These are phyloP conservation scores for Pseudolycoriella hygida DNA, from an alignment of 2,888 invertebrate species.

Conservation along the genomic window DNA sequence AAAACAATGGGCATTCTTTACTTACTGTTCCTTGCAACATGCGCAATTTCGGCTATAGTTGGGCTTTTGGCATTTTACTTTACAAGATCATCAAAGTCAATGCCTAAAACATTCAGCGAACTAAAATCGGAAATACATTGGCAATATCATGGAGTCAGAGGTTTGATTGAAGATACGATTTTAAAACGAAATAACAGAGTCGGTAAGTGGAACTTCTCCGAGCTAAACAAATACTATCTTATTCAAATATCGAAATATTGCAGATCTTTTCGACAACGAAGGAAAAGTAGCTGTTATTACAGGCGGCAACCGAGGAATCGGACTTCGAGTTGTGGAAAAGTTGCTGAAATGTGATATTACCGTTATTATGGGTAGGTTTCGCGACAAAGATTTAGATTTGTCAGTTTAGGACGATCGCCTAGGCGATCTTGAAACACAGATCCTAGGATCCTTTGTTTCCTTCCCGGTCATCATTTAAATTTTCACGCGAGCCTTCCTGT, in stretches of 20 bases:
- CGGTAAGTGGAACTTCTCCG: slow-evolving; percentile 17
- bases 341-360: slow-evolving; percentile 58
- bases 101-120: slow-evolving; percentile 26
- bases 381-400: no score
- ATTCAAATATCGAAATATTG: no score
- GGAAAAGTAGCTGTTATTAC: slow-evolving; percentile 65
- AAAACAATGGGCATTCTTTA: no score
- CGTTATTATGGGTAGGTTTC: slow-evolving; percentile 53
- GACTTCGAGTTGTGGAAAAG: slow-evolving; percentile 55
- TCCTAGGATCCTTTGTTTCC: no score
- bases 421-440: no score
- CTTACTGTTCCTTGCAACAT: no score
- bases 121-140: slow-evolving; percentile 25
- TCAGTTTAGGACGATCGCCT: no score
- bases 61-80: slow-evolving; percentile 17
- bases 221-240: background rate
- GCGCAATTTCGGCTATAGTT: background rate
- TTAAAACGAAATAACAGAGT: slow-evolving; percentile 20
- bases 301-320: slow-evolving; percentile 76
- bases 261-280: background rate
- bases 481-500: no score
- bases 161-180: slow-evolving; percentile 22
- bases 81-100: slow-evolving; percentile 25
- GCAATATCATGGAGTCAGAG: slow-evolving; percentile 22
- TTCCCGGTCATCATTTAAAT: no score